Evolutionary conservation across 2,888 invertebrate species (phyloP).

Genomic region (Andrena dorsata): DNA sequence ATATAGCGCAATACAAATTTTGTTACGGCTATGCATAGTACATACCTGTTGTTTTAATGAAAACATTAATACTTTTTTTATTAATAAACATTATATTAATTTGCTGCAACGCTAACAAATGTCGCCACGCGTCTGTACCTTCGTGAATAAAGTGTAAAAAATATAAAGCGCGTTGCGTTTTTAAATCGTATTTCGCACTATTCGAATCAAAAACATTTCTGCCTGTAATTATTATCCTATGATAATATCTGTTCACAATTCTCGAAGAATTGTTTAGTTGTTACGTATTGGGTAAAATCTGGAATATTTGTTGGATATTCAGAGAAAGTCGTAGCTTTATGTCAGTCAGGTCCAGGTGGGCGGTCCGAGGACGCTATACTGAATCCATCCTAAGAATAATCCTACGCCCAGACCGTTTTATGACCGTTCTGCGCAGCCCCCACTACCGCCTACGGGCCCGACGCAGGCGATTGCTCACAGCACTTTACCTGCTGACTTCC

Average conservation of each 20-base stretch:
- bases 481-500: no score
- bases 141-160: background rate
- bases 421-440: no score
- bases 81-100: no score
- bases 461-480: no score
- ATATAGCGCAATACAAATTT: background rate
- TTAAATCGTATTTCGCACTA: background rate
- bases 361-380: no score
- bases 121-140: slow-evolving; percentile 28
- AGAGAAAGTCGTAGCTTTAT: background rate
- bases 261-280: background rate
- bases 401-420: no score
- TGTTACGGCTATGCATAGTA: background rate
- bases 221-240: no score
- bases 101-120: slow-evolving; percentile 20
- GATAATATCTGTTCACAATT: background rate
- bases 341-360: no score
- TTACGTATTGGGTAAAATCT: background rate
- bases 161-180: background rate
- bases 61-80: no score
- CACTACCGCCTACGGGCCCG: no score
- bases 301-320: background rate
- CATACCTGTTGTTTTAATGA: background rate
- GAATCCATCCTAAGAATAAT: no score
- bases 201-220: no score